Evolutionary conservation across 2,797 vertebrate genomes (phyloP).

Genomic region (Tympanoctomys barrerae): DNA sequence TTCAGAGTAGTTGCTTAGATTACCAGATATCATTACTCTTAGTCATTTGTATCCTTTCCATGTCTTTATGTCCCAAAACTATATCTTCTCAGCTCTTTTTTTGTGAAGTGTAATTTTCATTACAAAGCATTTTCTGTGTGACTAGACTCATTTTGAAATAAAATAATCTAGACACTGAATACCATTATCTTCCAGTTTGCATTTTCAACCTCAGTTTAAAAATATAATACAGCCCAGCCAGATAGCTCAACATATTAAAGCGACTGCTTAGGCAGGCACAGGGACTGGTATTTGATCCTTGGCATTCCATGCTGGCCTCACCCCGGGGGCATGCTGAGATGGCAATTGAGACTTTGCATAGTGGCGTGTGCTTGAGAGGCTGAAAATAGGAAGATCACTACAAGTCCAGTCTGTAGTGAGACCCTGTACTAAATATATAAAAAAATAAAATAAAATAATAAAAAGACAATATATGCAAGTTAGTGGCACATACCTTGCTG

Average conservation of each 20-base stretch:
- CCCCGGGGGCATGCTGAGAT: too few relatives aligned
- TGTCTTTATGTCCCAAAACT: not conserved
- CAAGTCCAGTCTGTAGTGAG: too few relatives aligned
- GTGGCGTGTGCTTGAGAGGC: too few relatives aligned
- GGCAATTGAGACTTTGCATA: too few relatives aligned
- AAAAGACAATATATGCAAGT: slow-evolving; percentile 5
- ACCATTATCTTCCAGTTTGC: slow-evolving; percentile 8
- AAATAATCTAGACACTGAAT: not conserved
- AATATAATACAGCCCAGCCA: not conserved
- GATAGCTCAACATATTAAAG: too few relatives aligned
- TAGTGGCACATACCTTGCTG: not conserved
- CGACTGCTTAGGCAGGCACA: too few relatives aligned
- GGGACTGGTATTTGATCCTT: too few relatives aligned
- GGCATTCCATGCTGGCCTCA: too few relatives aligned
- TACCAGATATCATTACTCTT: not conserved
- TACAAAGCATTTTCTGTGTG: not conserved
- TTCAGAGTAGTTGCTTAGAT: too few relatives aligned
- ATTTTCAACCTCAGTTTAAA: slow-evolving; percentile 55
- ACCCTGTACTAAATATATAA: too few relatives aligned
- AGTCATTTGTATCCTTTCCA: not conserved
- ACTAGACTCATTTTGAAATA: not conserved
- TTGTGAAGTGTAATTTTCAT: not conserved
- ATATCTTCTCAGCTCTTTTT: not conserved
- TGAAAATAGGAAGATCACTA: too few relatives aligned
- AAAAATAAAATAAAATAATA: not conserved